Conservation (phyloP, 1,140 invertebrate species). For the Penaeus chinensis region DNA sequence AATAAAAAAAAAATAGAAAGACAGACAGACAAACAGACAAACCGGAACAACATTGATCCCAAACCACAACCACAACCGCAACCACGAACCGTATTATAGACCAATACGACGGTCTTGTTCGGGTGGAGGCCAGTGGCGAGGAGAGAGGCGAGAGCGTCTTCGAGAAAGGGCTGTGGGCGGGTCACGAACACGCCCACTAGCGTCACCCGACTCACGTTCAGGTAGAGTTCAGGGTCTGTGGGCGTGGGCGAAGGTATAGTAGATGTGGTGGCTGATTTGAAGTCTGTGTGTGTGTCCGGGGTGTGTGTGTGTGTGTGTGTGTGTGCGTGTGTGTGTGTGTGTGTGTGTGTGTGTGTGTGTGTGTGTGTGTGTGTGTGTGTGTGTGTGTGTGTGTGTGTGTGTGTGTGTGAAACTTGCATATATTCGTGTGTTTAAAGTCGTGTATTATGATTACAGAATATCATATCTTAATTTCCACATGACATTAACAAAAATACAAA, state of each 20-base stretch:
- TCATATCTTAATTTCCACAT: too few species aligned
- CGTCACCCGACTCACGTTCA: neutral
- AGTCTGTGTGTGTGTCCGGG: too few species aligned
- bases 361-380: too few species aligned
- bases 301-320: neutral
- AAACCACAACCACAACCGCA: neutral
- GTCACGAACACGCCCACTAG: constrained; percentile 34
- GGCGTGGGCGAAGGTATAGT: neutral
- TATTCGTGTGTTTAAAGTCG: too few species aligned
- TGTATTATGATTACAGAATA: too few species aligned
- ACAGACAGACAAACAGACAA: neutral
- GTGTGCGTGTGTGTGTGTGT: too few species aligned
- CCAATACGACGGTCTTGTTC: neutral
- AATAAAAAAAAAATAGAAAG: too few species aligned
- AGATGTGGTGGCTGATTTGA: too few species aligned
- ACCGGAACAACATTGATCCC: neutral
- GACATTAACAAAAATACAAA: too few species aligned
- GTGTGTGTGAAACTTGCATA: too few species aligned
- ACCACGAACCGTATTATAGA: constrained; percentile 30
- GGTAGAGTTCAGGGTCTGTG: neutral
- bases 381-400: too few species aligned
- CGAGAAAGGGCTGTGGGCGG: constrained; percentile 22
- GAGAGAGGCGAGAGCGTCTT: constrained; percentile 1
- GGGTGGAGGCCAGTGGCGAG: neutral
- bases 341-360: too few species aligned